A percentile compares a stretch with the other conserved stretches of the same genome.
Evolutionary conservation across 1,140 invertebrate species (phyloP).

Genomic region (Drosophila leontia): DNA sequence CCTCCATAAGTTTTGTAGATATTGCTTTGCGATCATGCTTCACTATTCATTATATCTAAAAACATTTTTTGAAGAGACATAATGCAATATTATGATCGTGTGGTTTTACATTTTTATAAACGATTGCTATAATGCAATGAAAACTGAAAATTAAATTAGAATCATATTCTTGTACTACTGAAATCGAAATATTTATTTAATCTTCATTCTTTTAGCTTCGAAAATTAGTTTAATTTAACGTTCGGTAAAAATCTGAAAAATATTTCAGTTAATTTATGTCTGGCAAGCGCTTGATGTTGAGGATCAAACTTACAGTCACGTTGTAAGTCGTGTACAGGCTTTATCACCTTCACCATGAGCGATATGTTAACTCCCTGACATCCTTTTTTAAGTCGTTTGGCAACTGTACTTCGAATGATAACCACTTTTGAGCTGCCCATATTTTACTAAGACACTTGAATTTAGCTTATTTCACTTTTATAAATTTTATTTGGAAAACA

Average conservation of each 20-base stretch:
- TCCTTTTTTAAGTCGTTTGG: constrained; percentile 1
- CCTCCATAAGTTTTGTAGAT: too few species aligned
- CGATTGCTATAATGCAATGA: not conserved
- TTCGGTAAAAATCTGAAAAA: not conserved
- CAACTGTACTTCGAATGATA: constrained; percentile 34
- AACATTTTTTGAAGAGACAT: not conserved
- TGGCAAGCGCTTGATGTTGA: not conserved
- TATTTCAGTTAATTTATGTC: too few species aligned
- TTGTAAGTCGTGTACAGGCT: not conserved
- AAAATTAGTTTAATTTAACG: not conserved
- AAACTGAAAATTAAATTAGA: not conserved
- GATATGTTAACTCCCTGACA: constrained; percentile 15
- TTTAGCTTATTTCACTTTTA: not conserved
- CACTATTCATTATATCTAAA: not conserved
- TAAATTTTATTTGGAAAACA: not conserved
- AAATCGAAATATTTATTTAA: not conserved
- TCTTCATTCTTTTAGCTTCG: not conserved
- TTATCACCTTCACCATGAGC: constrained; percentile 15
- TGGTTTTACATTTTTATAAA: not conserved
- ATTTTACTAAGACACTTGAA: not conserved
- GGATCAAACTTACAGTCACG: not conserved
- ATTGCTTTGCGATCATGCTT: too few species aligned
- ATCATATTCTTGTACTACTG: not conserved
- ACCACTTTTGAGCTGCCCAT: constrained; percentile 21
- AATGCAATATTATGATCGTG: not conserved